Evolutionary conservation across 2,113 vertebrate species (phyloP).

Genomic region (Protobothrops flavoviridis): DNA sequence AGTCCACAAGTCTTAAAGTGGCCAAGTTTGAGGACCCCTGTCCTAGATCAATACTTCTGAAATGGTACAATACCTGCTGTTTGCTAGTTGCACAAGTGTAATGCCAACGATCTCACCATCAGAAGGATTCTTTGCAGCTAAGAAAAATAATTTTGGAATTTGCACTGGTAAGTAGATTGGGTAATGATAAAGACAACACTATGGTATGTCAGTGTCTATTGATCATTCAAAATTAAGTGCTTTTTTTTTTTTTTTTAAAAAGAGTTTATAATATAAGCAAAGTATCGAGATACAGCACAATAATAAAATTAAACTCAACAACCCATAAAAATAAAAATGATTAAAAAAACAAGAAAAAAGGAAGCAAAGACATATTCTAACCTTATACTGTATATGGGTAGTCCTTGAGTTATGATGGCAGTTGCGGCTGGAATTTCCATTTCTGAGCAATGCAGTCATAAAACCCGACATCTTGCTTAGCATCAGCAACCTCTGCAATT

Average conservation of each 20-base stretch:
- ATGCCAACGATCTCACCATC: background rate
- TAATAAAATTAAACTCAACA: background rate
- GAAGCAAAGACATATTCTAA: background rate
- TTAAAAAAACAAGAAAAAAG: background rate
- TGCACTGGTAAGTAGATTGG: background rate
- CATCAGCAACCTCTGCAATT: background rate
- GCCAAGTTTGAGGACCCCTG: too few species aligned
- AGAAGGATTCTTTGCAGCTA: background rate
- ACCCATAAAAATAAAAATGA: background rate
- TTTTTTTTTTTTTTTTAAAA: background rate
- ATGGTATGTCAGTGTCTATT: background rate
- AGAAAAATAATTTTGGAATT: background rate
- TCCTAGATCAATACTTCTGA: background rate
- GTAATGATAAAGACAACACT: background rate
- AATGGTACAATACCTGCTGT: background rate
- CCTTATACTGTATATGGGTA: background rate
- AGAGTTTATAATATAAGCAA: background rate
- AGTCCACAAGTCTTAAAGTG: too few species aligned
- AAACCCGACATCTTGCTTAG: background rate
- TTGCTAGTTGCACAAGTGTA: background rate
- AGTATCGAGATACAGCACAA: background rate
- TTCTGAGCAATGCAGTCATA: background rate
- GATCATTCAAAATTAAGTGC: background rate
- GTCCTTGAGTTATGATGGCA: background rate
- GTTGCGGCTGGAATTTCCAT: background rate